A percentile compares a stretch with the other conserved stretches of the same genome.
Conservation (phyloP, 2,888 invertebrate species). For the Rotaria socialis region DNA sequence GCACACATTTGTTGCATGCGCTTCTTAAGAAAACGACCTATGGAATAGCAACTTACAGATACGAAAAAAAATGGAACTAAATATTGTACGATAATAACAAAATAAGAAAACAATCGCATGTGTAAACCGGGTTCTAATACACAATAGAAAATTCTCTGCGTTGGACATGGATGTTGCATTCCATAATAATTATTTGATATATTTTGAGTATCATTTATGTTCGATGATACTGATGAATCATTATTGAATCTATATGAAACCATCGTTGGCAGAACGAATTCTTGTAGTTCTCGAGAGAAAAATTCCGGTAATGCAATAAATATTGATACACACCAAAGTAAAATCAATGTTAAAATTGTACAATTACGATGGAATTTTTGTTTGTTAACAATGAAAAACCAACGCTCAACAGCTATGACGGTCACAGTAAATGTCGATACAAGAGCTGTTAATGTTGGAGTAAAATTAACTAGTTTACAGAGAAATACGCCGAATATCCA, state of each 20-base stretch:
- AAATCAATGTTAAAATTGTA: background rate
- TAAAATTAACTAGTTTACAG: conserved; percentile 30
- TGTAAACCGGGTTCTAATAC: background rate
- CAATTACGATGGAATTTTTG: conserved; percentile 12
- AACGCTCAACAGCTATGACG: conserved; percentile 1
- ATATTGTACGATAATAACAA: background rate
- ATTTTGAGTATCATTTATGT: background rate
- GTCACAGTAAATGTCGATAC: conserved; percentile 22
- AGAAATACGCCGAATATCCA: background rate
- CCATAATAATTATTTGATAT: background rate
- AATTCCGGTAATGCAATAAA: conserved; percentile 22
- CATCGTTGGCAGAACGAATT: background rate
- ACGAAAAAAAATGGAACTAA: conserved; percentile 19
- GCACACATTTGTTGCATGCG: background rate
- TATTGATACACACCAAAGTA: background rate
- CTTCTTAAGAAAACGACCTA: conserved; percentile 14
- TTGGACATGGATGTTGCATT: background rate
- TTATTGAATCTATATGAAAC: background rate
- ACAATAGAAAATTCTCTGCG: conserved; percentile 2
- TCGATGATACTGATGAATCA: background rate
- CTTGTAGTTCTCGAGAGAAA: background rate
- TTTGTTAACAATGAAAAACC: conserved; percentile 35
- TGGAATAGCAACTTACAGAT: conserved; percentile 31
- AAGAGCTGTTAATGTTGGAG: conserved; percentile 16
- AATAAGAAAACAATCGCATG: background rate